A percentile compares a stretch with the other conserved stretches of the same genome.
Conservation (phyloP, 1,140 invertebrate species). For the Papilio machaon region DNA sequence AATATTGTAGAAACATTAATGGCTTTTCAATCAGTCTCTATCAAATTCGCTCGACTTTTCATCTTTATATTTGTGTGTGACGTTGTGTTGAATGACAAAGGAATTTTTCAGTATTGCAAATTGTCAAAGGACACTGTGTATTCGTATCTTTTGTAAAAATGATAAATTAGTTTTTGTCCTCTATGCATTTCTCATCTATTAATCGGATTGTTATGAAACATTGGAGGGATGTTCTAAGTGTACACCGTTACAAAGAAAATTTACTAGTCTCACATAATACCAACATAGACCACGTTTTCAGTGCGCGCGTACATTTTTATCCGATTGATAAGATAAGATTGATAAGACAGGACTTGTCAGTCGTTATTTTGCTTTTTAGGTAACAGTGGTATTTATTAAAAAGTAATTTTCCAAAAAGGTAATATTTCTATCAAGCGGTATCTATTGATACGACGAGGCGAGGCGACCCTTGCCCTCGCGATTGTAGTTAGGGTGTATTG, state of each 20-base stretch:
- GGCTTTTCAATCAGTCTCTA: slow-evolving; percentile 36
- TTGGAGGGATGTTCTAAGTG: too few species aligned
- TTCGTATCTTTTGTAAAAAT: not conserved
- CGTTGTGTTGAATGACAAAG: not conserved
- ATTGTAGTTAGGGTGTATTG: not conserved
- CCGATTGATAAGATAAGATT: too few species aligned
- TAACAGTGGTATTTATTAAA: not conserved
- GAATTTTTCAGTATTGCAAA: slow-evolving; percentile 10
- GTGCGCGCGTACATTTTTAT: too few species aligned
- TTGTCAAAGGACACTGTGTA: not conserved
- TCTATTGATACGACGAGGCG: not conserved
- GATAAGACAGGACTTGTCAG: too few species aligned
- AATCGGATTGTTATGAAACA: not conserved
- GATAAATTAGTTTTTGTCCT: not conserved
- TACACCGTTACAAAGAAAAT: too few species aligned
- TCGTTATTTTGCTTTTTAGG: too few species aligned
- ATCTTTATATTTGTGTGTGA: slow-evolving; percentile 29
- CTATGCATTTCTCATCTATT: not conserved
- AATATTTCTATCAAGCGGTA: not conserved
- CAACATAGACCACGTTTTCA: too few species aligned
- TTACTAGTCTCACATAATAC: too few species aligned
- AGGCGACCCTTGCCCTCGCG: not conserved
- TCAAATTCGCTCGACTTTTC: slow-evolving; percentile 32
- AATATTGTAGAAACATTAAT: slow-evolving; percentile 36
- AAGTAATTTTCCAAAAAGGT: not conserved